phyloP scores from a whole-genome alignment of 2,113 vertebrate species.

The Trachemys scripta region DNA sequence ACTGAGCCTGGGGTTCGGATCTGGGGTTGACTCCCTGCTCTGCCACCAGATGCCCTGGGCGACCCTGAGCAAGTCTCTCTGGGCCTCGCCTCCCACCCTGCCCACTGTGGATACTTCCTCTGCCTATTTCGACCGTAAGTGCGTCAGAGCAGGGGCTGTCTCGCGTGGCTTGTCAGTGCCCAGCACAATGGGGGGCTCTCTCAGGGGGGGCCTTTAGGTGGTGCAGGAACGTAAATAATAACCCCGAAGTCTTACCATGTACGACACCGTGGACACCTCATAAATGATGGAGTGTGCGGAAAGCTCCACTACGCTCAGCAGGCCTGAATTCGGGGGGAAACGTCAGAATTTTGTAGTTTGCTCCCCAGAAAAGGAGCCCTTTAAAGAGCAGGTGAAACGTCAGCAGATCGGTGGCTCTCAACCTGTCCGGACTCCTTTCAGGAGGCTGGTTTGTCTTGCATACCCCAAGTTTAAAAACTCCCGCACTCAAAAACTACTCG shows the following conservation, averaged over 20 bases:
- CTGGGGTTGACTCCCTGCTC: too few species aligned
- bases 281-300: conserved; percentile 87
- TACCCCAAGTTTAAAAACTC: too few species aligned
- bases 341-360: neutral
- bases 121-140: neutral
- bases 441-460: too few species aligned
- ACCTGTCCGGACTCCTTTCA: neutral
- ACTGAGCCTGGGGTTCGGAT: too few species aligned
- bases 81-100: too few species aligned
- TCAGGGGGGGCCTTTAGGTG: neutral
- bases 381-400: too few species aligned
- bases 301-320: conserved; percentile 85
- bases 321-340: conserved; percentile 74
- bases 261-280: conserved; percentile 83
- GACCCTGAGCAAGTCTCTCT: too few species aligned
- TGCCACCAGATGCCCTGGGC: too few species aligned
- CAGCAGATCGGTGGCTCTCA: neutral
- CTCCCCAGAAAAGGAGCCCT: too few species aligned
- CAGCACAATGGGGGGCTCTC: neutral
- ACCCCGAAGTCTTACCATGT: conserved; percentile 82
- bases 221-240: neutral
- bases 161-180: neutral
- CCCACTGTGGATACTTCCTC: too few species aligned
- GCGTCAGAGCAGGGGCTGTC: neutral
- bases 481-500: too few species aligned